A percentile compares a stretch with the other conserved stretches of the same genome.
Evolutionary conservation across 2,113 vertebrate species (phyloP).

Genomic region (Baryphthengus martii): DNA sequence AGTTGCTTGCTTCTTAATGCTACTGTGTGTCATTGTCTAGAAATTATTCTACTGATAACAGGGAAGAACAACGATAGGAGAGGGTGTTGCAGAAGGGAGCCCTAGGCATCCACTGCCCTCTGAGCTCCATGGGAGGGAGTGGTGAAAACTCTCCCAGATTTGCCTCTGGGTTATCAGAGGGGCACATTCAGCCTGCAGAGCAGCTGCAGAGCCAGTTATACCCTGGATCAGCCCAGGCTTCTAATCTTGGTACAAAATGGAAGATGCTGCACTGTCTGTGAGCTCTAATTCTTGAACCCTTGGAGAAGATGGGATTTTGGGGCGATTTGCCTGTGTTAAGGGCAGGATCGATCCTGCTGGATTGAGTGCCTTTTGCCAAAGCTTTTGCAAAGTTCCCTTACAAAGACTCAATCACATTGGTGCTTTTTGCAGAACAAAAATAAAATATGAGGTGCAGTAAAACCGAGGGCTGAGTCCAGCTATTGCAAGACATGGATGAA

Average conservation of each 20-base stretch:
- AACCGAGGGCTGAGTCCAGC: neutral
- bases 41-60: neutral
- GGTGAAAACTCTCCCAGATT: neutral
- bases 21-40: accelerated
- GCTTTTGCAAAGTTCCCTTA: neutral
- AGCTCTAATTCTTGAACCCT: neutral
- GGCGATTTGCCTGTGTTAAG: neutral
- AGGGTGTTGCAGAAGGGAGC: neutral
- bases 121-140: neutral
- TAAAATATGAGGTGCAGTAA: neutral
- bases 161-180: neutral
- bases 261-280: neutral
- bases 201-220: neutral
- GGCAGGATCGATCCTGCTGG: neutral
- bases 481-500: neutral
- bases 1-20: neutral
- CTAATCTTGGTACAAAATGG: neutral
- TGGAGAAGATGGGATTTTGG: neutral
- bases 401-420: neutral
- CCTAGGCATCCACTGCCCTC: neutral
- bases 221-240: neutral
- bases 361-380: neutral
- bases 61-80: neutral
- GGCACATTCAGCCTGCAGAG: accelerated
- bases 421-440: neutral